phyloP scores from a whole-genome alignment of 2,888 invertebrate genomes.

The Agelastica alni region DNA sequence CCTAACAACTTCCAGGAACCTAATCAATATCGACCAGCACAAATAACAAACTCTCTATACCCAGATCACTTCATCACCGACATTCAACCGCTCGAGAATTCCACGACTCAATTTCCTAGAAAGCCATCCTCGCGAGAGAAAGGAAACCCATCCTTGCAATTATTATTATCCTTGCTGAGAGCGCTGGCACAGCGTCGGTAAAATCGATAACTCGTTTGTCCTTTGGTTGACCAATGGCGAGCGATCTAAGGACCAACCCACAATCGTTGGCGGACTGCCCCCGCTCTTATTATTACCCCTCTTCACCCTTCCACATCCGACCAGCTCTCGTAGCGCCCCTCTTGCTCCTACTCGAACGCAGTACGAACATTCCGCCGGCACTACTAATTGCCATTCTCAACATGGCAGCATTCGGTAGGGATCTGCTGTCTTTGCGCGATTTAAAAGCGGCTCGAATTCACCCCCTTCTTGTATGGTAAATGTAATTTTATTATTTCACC shows the following conservation, averaged over 20 bases:
- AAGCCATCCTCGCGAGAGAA: constrained; percentile 4
- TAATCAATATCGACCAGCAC: constrained; percentile 1
- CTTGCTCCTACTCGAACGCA: constrained; percentile 6
- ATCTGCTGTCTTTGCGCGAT: too few species aligned
- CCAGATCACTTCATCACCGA: constrained; percentile 6
- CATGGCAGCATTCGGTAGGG: constrained; percentile 26
- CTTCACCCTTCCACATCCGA: constrained; percentile 6
- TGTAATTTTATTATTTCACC: too few species aligned
- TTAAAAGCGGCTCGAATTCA: too few species aligned
- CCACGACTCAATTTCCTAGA: constrained; percentile 10
- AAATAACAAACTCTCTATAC: neutral
- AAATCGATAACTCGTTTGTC: constrained; percentile 44
- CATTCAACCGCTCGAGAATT: neutral
- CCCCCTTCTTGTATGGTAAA: too few species aligned
- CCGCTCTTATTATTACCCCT: constrained; percentile 4
- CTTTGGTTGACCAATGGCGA: constrained; percentile 46
- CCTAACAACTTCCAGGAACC: neutral
- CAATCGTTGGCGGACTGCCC: constrained; percentile 15
- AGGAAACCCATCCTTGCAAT: constrained; percentile 13
- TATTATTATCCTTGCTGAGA: neutral
- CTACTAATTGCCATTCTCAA: constrained; percentile 30
- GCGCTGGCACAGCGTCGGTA: constrained; percentile 1
- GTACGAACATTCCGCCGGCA: constrained; percentile 21
- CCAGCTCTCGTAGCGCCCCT: constrained; percentile 11
- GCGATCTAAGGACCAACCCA: constrained; percentile 33